phyloP scores from a whole-genome alignment of 2,888 invertebrate species.

The Ctenicera cuprea region DNA sequence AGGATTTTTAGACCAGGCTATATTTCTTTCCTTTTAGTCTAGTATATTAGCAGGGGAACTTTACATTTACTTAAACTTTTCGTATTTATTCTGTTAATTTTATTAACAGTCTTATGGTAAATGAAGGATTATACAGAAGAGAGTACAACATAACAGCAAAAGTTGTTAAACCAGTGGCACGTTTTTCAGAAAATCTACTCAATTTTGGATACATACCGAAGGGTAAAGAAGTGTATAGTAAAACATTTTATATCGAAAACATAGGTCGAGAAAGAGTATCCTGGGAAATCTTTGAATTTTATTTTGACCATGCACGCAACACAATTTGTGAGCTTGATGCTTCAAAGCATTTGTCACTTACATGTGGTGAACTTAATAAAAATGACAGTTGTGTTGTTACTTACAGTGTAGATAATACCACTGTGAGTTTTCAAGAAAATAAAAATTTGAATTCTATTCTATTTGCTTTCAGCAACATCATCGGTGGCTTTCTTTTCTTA shows the following conservation, averaged over 20 bases:
- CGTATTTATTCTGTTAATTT: too few species aligned
- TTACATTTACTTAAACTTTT: too few species aligned
- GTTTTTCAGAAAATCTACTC: slow-evolving; percentile 59
- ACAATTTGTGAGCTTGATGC: background rate
- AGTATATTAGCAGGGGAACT: too few species aligned
- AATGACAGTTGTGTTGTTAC: background rate
- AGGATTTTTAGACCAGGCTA: too few species aligned
- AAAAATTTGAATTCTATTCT: background rate
- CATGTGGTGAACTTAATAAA: slow-evolving; percentile 14
- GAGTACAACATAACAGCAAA: slow-evolving; percentile 38
- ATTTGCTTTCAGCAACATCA: slow-evolving; percentile 38
- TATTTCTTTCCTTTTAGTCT: too few species aligned
- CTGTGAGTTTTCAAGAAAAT: slow-evolving; percentile 6
- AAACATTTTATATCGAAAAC: slow-evolving; percentile 60
- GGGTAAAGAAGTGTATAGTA: slow-evolving; percentile 56
- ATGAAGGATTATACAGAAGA: slow-evolving; percentile 38
- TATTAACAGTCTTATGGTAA: slow-evolving; percentile 47
- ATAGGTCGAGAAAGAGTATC: slow-evolving; percentile 53
- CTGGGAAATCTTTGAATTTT: slow-evolving; percentile 65
- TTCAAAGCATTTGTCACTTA: slow-evolving; percentile 25
- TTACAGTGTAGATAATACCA: slow-evolving; percentile 5
- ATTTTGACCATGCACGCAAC: slow-evolving; percentile 54
- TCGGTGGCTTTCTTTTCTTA: slow-evolving; percentile 56
- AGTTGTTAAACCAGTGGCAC: slow-evolving; percentile 50
- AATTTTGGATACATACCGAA: slow-evolving; percentile 63